Evolutionary conservation across 1,140 invertebrate genomes (phyloP), one percentile per base, ranked within the genome.

Genomic region (Cydia fagiglandana): DNA sequence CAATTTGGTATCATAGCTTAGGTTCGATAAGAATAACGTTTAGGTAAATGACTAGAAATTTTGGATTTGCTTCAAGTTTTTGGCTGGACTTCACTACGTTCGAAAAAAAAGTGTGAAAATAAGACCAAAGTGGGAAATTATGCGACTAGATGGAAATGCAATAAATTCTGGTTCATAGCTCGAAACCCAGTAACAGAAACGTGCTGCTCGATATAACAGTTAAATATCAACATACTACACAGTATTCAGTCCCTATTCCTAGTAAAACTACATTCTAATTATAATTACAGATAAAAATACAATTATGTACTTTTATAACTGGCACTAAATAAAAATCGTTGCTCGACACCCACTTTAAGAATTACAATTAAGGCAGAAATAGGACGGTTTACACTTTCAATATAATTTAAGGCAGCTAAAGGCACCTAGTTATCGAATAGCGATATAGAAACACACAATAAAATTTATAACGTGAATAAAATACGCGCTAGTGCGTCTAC

Each of bases 111-210:
- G 61, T 70, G 38, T 15, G 41, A 50, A 56, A 66, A 68, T 74
- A 10, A 47, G 64, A 77, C 20, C 41, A 74, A 74, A 73, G 76
- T 45, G 50, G 50, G 17, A 64, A 66, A 73, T 73, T 5, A 83
- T 77, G 78, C 88, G 91, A 92, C 91, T 92, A 92, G 91, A 91
- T 87, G 88, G 79, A 91, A 92, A 92, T 92, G 90, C 89, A 91
- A 86, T 79, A 77, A 68, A 64, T 41, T 73, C 73, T 53, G 73
- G 10, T 24, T 64, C 34, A 28, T 28, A 56, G 75, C 74, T 79
- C 73, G 53, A 76, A 75, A 77, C 34, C 64, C 76, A 78, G 75
- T 41, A 64, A 73, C 47, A 75, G 75, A 73, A 76, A 74, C 56
- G 64, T 28, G 41, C 76, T 74, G 24, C 53, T 53, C 41, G 20